A percentile compares a stretch with the other conserved stretches of the same genome.
Conservation (phyloP, 2,113 vertebrate species). For the Hydrolagus affinis region DNA sequence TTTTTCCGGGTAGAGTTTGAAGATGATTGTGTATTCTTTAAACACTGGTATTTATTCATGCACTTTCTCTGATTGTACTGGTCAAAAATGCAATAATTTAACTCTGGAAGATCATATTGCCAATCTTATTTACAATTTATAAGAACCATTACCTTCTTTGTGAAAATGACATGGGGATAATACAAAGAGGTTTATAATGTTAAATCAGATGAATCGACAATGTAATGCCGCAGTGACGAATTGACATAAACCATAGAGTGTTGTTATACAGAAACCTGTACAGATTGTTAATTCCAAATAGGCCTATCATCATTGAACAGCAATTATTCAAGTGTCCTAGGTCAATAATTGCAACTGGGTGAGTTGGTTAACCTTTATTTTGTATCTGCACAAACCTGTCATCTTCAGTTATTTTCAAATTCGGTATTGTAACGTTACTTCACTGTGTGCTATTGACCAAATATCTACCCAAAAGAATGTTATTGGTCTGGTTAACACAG, state of each 20-base stretch:
- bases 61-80: too few species aligned
- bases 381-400: not conserved
- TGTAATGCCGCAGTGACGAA: not conserved
- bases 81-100: too few species aligned
- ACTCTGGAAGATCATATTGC: too few species aligned
- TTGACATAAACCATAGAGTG: not conserved
- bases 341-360: not conserved
- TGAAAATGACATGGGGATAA: not conserved
- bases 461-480: not conserved
- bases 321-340: not conserved
- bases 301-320: not conserved
- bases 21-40: too few species aligned
- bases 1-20: too few species aligned
- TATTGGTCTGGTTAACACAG: not conserved
- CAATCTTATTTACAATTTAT: not conserved
- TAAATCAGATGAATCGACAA: conserved; percentile 13
- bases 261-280: not conserved
- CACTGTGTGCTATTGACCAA: not conserved
- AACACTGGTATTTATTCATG: too few species aligned
- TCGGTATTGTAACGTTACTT: not conserved
- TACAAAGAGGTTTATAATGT: not conserved
- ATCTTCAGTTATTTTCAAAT: not conserved
- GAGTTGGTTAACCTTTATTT: not conserved
- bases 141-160: not conserved
- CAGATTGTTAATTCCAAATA: conserved; percentile 10